phyloP scores from a whole-genome alignment of 1,140 invertebrate species.

The Planococcus citri region DNA sequence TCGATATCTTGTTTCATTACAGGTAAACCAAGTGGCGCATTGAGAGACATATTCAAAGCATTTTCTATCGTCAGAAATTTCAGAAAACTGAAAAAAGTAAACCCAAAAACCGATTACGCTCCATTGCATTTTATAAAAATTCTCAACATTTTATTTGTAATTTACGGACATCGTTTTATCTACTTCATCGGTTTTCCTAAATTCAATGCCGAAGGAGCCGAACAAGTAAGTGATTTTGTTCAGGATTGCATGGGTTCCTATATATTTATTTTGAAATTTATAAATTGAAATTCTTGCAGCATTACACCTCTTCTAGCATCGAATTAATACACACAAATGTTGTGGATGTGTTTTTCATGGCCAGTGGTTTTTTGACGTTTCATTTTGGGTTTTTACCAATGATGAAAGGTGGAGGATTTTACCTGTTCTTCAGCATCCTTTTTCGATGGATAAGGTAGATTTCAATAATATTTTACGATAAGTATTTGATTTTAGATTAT shows the following conservation, averaged over 20 bases:
- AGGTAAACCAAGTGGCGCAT: not conserved
- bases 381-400: constrained; percentile 12
- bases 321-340: constrained; percentile 10
- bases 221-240: not conserved
- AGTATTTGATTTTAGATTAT: no score
- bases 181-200: not conserved
- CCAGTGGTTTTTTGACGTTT: not conserved
- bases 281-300: not conserved
- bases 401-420: constrained; percentile 5
- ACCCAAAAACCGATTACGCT: not conserved
- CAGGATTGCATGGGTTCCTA: no score
- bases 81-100: not conserved
- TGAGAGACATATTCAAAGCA: not conserved
- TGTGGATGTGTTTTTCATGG: not conserved
- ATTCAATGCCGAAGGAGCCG: not conserved
- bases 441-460: constrained; percentile 10
- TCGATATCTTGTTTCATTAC: no score
- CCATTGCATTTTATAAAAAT: not conserved
- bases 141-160: not conserved
- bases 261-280: not conserved
- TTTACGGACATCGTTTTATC: constrained; percentile 11
- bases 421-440: not conserved
- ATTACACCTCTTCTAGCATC: not conserved
- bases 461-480: not conserved
- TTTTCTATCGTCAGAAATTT: not conserved